Conservation (phyloP, 2,113 vertebrate genomes). For the Callopanchax toddi region DNA sequence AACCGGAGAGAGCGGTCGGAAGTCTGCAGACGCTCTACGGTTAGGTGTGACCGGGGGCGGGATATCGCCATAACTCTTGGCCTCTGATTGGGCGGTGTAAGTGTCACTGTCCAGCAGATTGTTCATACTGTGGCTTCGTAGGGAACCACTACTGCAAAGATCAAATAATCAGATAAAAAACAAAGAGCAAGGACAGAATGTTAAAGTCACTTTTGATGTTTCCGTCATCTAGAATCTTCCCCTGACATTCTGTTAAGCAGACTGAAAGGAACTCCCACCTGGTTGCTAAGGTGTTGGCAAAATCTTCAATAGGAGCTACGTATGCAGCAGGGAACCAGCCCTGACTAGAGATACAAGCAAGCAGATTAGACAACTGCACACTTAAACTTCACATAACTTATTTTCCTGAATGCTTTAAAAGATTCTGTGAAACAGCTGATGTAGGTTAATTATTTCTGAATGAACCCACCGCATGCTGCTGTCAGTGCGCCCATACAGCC, state of each 20-base stretch:
- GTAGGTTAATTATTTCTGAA: too few species aligned
- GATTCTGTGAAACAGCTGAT: too few species aligned
- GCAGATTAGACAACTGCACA: not conserved
- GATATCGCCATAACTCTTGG: constrained; percentile 59
- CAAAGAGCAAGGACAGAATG: not conserved
- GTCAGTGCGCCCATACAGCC: constrained; percentile 93
- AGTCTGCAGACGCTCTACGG: constrained; percentile 69
- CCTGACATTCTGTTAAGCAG: not conserved
- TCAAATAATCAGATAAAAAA: constrained; percentile 9
- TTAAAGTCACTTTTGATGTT: too few species aligned
- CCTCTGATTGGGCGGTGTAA: constrained; percentile 69
- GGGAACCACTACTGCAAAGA: constrained; percentile 78
- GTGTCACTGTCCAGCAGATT: constrained; percentile 88
- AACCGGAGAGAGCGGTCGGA: constrained; percentile 57
- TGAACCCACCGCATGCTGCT: constrained; percentile 82
- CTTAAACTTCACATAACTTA: not conserved
- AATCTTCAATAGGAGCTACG: constrained; percentile 82
- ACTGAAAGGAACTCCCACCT: constrained; percentile 46
- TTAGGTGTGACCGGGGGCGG: constrained; percentile 65
- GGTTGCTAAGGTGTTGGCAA: constrained; percentile 50
- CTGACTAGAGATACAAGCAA: constrained; percentile 74
- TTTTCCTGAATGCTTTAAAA: too few species aligned
- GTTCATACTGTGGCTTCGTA: constrained; percentile 86
- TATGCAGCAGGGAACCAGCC: constrained; percentile 98
- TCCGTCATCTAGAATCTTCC: too few species aligned